phyloP scores from a whole-genome alignment of 2,797 vertebrate genomes.

The Lacerta viridis region DNA sequence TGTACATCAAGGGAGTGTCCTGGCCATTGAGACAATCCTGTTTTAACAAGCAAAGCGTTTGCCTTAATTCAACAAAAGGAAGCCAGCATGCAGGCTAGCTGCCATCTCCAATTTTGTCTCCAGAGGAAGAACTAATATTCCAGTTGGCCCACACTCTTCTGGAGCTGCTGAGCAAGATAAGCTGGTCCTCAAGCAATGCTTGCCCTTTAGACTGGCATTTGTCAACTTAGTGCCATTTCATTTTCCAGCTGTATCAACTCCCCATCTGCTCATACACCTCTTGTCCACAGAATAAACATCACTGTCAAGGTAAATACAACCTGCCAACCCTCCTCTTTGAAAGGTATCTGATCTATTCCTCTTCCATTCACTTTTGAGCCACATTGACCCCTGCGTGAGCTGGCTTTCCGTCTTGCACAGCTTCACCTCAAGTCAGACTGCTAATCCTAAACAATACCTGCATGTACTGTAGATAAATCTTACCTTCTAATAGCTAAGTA shows the following conservation, averaged over 20 bases:
- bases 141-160: slow-evolving; percentile 9
- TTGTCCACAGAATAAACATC: slow-evolving; percentile 21
- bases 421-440: not conserved
- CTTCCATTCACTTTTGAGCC: not conserved
- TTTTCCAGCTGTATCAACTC: slow-evolving; percentile 13
- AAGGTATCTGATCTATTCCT: not conserved
- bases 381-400: not conserved
- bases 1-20: not conserved
- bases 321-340: not conserved
- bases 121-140: not conserved
- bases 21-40: not conserved
- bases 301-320: not conserved
- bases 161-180: slow-evolving; percentile 14
- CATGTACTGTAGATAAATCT: not conserved
- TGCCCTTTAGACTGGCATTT: not conserved
- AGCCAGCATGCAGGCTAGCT: slow-evolving; percentile 13
- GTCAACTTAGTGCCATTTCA: not conserved
- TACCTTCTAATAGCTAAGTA: not conserved
- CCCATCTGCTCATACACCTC: not conserved
- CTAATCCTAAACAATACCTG: not conserved
- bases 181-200: slow-evolving; percentile 1
- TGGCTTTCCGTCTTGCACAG: not conserved
- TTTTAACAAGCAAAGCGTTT: slow-evolving; percentile 19
- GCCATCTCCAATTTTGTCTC: not conserved
- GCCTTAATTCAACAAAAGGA: slow-evolving; percentile 4